Evolutionary conservation across 1,140 invertebrate species (phyloP).

Genomic region (Manduca sexta): DNA sequence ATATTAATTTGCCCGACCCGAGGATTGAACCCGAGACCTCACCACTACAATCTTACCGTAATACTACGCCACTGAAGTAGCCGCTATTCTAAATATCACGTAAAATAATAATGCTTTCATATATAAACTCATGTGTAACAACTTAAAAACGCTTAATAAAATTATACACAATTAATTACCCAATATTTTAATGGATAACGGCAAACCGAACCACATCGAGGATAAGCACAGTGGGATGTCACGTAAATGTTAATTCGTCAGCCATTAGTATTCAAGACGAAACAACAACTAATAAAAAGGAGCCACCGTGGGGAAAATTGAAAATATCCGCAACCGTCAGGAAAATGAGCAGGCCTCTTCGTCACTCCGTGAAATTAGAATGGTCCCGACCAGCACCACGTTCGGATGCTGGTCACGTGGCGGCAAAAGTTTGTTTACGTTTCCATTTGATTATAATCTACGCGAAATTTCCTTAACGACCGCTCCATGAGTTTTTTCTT

Average conservation of each 20-base stretch:
- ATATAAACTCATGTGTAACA: no score
- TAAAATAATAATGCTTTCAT: no score
- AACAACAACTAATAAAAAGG: constrained; percentile 70
- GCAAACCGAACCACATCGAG: constrained; percentile 8
- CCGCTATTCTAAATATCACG: no score
- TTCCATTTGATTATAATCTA: constrained; percentile 59
- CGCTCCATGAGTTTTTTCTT: constrained; percentile 14
- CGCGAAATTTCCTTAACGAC: constrained; percentile 40
- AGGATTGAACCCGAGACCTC: no score
- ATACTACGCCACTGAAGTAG: no score
- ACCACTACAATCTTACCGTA: no score
- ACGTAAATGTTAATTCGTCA: constrained; percentile 53
- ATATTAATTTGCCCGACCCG: no score
- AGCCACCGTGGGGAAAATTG: constrained; percentile 61
- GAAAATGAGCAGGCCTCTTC: constrained; percentile 59
- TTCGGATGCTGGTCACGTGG: constrained; percentile 51
- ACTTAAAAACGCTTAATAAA: no score
- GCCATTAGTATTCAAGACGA: constrained; percentile 64
- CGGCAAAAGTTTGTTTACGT: constrained; percentile 58
- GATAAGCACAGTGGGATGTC: constrained; percentile 32
- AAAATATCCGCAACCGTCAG: constrained; percentile 68
- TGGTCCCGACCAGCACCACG: constrained; percentile 35
- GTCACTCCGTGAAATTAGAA: constrained; percentile 66
- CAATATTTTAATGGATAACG: background rate
- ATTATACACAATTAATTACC: background rate